Evolutionary conservation across 2,888 invertebrate species (phyloP).

Genomic region (Laothoe populi): DNA sequence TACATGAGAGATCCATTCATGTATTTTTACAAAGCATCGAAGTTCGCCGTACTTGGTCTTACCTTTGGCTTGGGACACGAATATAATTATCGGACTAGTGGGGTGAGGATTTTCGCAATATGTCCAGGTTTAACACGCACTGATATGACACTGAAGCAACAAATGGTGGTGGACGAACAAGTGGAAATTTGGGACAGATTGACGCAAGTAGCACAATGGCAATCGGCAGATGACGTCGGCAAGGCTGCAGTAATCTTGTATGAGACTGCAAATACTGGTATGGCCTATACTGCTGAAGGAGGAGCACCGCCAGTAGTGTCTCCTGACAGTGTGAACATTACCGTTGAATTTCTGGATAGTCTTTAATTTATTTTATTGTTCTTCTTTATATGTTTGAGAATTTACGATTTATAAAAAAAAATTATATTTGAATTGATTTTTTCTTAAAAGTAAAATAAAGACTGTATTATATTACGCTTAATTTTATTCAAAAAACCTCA

Average conservation of each 20-base stretch:
- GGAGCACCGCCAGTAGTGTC: conserved; percentile 27
- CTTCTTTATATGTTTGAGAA: too few species aligned
- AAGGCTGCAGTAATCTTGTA: conserved; percentile 36
- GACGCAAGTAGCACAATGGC: conserved; percentile 38
- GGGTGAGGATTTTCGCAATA: conserved; percentile 57
- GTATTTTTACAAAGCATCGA: conserved; percentile 40
- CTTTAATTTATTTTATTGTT: too few species aligned
- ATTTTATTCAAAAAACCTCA: too few species aligned
- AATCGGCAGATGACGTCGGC: conserved; percentile 39
- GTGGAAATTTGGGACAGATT: conserved; percentile 22
- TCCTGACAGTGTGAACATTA: background rate
- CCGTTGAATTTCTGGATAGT: background rate
- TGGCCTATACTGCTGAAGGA: conserved; percentile 33
- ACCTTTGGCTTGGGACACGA: conserved; percentile 67
- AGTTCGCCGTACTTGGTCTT: conserved; percentile 75
- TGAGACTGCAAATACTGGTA: conserved; percentile 35
- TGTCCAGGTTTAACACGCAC: conserved; percentile 80
- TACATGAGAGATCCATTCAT: background rate
- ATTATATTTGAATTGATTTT: too few species aligned
- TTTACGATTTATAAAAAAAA: too few species aligned
- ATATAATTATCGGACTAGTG: conserved; percentile 62
- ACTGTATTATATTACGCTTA: too few species aligned
- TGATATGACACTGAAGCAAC: conserved; percentile 36
- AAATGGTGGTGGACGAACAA: conserved; percentile 31
- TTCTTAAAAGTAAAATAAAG: too few species aligned